Evolutionary conservation across 2,113 vertebrate genomes (phyloP), one percentile per base, ranked within the genome.

Genomic region (Rallus limicola): DNA sequence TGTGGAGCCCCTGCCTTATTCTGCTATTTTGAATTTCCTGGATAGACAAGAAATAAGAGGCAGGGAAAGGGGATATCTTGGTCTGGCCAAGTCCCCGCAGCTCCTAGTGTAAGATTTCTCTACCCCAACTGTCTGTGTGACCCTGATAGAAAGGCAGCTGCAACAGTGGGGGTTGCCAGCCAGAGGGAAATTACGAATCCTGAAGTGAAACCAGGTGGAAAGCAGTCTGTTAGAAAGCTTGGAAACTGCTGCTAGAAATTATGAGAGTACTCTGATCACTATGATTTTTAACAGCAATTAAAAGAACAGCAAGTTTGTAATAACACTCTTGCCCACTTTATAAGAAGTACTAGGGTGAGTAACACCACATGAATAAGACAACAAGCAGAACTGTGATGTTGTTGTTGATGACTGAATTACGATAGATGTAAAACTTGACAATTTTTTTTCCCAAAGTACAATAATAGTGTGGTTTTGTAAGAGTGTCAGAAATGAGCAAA

Each of bases 141-240:
- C 59, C 36, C 79, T 77, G 36, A n/a, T 1, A 83, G 64, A 93
- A 92, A 81, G 52, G 64, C 88, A 92, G 79, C 83, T 92, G 80
- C 64, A 88, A 40, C 29, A 63, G 24, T 28, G 23, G 42, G 55
- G 34, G 9, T 72, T 91, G 74, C 58, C 77, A 95, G 42, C 25
- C 28, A 63, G 59, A 52, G 19, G 33, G 31, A 70, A 90, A 88
- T 81, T 46, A 67, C 46, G 80, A 90, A 92, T 72, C 40, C 42
- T 93, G 69, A 91, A 84, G 77, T 86, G 80, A 95, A 88, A 75
- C 52, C 83, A 95, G 72, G 86, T 92, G 88, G 83, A 38, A 90
- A 69, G 9, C 42, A 60, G 34, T 13, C 60, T 71, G 55, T n/a
- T 76, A 68, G 11, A 82, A 87, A 86, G 18, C 76, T 93, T 78